A percentile compares a stretch with the other conserved stretches of the same genome.
phyloP scores from a whole-genome alignment of 1,140 invertebrate species.

The Calliopsis andreniformis region DNA sequence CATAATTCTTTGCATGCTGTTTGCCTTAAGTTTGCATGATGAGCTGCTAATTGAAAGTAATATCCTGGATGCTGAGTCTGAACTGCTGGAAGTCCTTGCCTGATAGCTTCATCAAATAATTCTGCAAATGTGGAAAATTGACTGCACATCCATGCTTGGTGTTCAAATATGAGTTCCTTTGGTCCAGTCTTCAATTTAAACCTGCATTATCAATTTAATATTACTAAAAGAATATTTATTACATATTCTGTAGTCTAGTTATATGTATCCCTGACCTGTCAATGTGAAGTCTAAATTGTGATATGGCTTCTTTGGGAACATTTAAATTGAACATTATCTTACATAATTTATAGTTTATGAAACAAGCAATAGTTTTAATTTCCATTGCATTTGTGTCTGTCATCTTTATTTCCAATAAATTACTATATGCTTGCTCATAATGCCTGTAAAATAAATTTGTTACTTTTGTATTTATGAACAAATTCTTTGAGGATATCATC shows the following conservation, averaged over 20 bases:
- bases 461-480: slow-evolving; percentile 4
- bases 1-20: slow-evolving; percentile 88
- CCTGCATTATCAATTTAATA: slow-evolving; percentile 63
- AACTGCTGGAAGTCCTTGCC: slow-evolving; percentile 92
- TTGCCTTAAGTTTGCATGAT: slow-evolving; percentile 90
- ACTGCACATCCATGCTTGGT: slow-evolving; percentile 97
- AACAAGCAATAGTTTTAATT: slow-evolving; percentile 96
- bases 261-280: slow-evolving; percentile 82
- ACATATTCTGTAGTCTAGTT: not conserved
- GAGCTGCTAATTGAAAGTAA: slow-evolving; percentile 96
- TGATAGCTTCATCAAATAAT: slow-evolving; percentile 96
- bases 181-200: slow-evolving; percentile 91
- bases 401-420: slow-evolving; percentile 92
- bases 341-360: slow-evolving; percentile 98
- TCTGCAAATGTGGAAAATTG: slow-evolving; percentile 96
- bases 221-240: slow-evolving; percentile 8
- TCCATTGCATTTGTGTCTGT: slow-evolving; percentile 95
- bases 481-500: slow-evolving; percentile 20
- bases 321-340: slow-evolving; percentile 93
- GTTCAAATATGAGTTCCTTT: slow-evolving; percentile 94
- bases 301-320: slow-evolving; percentile 95
- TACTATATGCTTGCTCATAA: slow-evolving; percentile 95
- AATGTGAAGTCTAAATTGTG: slow-evolving; percentile 95
- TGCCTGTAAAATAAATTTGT: slow-evolving; percentile 84
- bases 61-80: slow-evolving; percentile 98